These are phyloP conservation scores for Tokudaia muenninki DNA, from an alignment of 2,797 vertebrate genomes.

Conservation along the genomic window DNA sequence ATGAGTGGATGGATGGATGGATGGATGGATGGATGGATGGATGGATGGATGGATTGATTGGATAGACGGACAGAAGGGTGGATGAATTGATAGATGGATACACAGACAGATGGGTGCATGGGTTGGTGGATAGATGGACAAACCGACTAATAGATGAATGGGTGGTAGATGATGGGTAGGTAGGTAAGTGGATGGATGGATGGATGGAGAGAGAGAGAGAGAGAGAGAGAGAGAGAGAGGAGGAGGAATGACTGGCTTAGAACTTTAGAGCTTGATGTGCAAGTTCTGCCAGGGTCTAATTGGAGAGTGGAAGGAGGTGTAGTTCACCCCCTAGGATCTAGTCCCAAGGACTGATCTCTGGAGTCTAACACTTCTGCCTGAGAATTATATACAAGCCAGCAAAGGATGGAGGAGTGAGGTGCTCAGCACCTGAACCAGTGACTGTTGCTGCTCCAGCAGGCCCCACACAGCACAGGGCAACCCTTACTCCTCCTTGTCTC, in stretches of 20 bases:
- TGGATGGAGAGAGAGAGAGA: too few relatives aligned
- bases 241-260: too few relatives aligned
- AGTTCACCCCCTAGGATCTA: too few relatives aligned
- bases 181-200: neutral
- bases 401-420: neutral
- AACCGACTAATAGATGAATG: too few relatives aligned
- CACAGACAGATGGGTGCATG: neutral
- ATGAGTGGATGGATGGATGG: neutral
- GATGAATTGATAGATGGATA: neutral
- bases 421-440: accelerated
- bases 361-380: neutral
- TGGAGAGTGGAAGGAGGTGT: accelerated
- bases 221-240: too few relatives aligned
- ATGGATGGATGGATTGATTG: neutral
- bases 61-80: neutral
- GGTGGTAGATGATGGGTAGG: neutral
- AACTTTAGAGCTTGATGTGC: neutral
- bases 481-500: neutral
- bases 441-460: accelerated
- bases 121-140: neutral
- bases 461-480: too few relatives aligned
- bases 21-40: accelerated
- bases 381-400: neutral
- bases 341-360: neutral
- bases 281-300: neutral